Conservation (phyloP, 1,140 invertebrate genomes). For the Platyura marginata region DNA sequence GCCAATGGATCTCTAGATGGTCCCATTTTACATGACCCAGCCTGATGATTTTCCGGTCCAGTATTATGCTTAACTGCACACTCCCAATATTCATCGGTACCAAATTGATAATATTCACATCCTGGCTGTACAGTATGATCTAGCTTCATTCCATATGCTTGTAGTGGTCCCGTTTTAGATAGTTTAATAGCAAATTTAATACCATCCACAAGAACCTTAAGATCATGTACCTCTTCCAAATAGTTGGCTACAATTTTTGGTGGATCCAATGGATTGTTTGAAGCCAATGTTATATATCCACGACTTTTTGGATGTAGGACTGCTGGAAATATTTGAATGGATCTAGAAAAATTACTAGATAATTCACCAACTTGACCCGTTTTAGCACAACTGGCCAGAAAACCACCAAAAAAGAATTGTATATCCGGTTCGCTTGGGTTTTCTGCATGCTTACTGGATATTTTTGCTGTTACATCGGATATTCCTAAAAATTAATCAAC, state of each 20-base stretch:
- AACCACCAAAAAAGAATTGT: constrained; percentile 71
- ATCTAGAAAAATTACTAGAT: constrained; percentile 38
- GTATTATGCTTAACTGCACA: constrained; percentile 58
- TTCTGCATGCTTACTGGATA: constrained; percentile 64
- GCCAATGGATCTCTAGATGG: constrained; percentile 27
- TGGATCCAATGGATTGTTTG: constrained; percentile 53
- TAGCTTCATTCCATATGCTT: constrained; percentile 48
- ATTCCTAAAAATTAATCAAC: too few species aligned
- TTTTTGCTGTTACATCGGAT: constrained; percentile 63
- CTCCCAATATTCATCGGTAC: constrained; percentile 62
- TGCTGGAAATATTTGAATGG: constrained; percentile 40
- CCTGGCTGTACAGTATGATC: constrained; percentile 48
- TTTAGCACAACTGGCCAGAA: constrained; percentile 59
- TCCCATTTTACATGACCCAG: constrained; percentile 49
- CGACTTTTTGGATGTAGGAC: constrained; percentile 62
- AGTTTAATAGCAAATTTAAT: constrained; percentile 48
- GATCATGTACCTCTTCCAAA: constrained; percentile 53
- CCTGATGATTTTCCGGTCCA: constrained; percentile 69
- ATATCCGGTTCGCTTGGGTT: constrained; percentile 64
- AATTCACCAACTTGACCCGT: constrained; percentile 68
- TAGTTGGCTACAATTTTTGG: constrained; percentile 79
- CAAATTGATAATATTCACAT: constrained; percentile 50
- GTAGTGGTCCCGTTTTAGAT: constrained; percentile 43
- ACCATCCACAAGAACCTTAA: constrained; percentile 52
- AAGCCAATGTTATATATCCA: constrained; percentile 51